Conservation (phyloP, 53 echinoderm and acorn worm species). For the Pentamera pediparva region DNA sequence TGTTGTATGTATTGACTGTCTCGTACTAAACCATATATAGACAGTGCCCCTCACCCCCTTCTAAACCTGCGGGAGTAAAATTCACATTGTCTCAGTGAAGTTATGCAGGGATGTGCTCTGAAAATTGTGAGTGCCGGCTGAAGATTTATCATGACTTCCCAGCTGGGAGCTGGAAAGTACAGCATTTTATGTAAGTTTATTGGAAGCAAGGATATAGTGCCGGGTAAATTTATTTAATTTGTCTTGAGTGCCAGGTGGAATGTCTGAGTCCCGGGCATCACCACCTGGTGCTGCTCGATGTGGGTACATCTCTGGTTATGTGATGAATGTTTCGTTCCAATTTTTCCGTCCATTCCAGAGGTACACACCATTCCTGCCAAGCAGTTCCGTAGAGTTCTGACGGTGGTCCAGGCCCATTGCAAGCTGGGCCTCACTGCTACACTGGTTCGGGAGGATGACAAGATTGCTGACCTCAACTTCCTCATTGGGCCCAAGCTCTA, state of each 20-base stretch:
- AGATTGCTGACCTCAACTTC: conserved; percentile 98
- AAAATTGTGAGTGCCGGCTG: no score
- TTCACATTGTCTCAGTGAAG: no score
- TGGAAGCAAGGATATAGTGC: no score
- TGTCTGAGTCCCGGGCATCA: not conserved
- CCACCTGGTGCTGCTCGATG: not conserved
- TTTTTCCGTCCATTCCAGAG: conserved; percentile 61
- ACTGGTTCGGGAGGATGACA: conserved; percentile 94
- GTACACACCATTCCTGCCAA: conserved; percentile 99
- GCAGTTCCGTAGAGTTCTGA: conserved; percentile 93
- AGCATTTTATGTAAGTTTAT: no score
- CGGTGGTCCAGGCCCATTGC: conserved; percentile 92
- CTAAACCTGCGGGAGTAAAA: no score
- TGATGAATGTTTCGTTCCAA: not conserved
- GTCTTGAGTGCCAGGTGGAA: not conserved
- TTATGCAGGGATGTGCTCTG: no score
- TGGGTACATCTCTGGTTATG: not conserved
- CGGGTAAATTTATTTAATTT: no score
- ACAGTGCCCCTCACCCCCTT: no score
- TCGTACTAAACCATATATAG: no score
- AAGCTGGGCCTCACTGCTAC: conserved; percentile 98
- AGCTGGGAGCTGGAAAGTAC: no score
- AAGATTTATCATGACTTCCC: no score
- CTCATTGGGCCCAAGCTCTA: conserved; percentile 98
- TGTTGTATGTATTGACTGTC: no score